Conservation (phyloP, 2,888 invertebrate species). For the Axea sp. region DNA sequence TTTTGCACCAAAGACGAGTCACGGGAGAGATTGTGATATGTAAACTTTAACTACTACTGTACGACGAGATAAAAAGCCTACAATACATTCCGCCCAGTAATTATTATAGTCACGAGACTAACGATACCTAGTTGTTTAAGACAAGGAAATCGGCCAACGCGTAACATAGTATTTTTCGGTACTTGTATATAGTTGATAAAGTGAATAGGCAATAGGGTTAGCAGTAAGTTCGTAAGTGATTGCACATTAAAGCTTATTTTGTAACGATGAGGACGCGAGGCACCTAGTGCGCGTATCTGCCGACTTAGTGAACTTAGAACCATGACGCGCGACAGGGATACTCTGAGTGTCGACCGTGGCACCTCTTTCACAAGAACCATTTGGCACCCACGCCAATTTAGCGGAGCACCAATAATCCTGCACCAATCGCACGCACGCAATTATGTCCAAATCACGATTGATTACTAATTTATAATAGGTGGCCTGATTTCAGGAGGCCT, state of each 20-base stretch:
- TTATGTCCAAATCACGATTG: constrained; percentile 22
- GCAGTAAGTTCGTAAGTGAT: constrained; percentile 19
- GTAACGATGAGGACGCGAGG: constrained; percentile 61
- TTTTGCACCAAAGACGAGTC: constrained; percentile 28
- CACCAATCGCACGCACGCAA: constrained; percentile 44
- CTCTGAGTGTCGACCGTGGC: constrained; percentile 31
- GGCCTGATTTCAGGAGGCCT: constrained; percentile 63
- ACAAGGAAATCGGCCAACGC: neutral
- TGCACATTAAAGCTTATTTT: constrained; percentile 17
- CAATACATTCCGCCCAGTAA: constrained; percentile 52
- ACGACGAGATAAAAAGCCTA: constrained; percentile 28
- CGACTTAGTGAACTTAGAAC: constrained; percentile 45
- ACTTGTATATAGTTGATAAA: constrained; percentile 6
- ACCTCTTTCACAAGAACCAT: constrained; percentile 17
- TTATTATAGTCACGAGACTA: no score
- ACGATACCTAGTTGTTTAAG: constrained; percentile 7
- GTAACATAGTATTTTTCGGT: constrained; percentile 33
- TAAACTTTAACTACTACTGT: constrained; percentile 1
- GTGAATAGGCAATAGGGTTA: neutral
- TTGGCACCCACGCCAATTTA: constrained; percentile 44
- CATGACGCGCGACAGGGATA: constrained; percentile 38
- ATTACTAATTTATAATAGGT: constrained; percentile 45
- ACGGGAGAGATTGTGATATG: constrained; percentile 34
- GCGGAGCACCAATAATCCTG: constrained; percentile 41
- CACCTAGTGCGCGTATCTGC: constrained; percentile 46